Conservation (phyloP, 2,888 invertebrate genomes). For the Ophioninae sp. region DNA sequence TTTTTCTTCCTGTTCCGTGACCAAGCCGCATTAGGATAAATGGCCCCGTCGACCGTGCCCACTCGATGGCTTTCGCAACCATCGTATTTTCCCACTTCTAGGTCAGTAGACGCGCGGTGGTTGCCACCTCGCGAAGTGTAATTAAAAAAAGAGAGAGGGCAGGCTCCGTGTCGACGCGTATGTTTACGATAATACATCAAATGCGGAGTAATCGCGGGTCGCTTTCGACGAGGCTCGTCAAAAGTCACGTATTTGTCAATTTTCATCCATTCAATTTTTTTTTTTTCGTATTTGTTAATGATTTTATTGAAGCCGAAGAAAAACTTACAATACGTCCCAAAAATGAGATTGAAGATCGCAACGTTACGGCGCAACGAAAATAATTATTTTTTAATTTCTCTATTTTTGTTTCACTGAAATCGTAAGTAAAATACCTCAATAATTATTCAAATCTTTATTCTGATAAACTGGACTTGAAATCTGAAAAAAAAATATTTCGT, state of each 20-base stretch:
- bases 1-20: conserved; percentile 2
- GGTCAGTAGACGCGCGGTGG: conserved; percentile 7
- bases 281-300: too few relatives aligned
- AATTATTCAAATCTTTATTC: too few relatives aligned
- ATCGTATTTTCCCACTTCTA: conserved; percentile 14
- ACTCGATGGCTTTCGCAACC: conserved; percentile 3
- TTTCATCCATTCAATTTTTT: background rate
- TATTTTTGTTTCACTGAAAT: too few relatives aligned
- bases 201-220: background rate
- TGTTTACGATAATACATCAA: background rate
- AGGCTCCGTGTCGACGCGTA: background rate
- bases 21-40: conserved; percentile 13
- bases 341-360: too few relatives aligned
- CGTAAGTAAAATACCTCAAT: too few relatives aligned
- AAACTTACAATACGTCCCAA: too few relatives aligned
- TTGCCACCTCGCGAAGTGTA: background rate
- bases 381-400: too few relatives aligned
- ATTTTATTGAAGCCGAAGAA: too few relatives aligned
- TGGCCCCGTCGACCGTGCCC: conserved; percentile 9
- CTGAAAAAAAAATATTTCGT: too few relatives aligned
- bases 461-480: too few relatives aligned
- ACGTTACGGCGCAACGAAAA: too few relatives aligned
- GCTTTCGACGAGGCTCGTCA: background rate
- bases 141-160: conserved; percentile 8
- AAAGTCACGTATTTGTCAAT: background rate